Base-by-base conservation (phyloP, 2,888 invertebrate genomes). In the Clitarchus hookeri region DNA sequence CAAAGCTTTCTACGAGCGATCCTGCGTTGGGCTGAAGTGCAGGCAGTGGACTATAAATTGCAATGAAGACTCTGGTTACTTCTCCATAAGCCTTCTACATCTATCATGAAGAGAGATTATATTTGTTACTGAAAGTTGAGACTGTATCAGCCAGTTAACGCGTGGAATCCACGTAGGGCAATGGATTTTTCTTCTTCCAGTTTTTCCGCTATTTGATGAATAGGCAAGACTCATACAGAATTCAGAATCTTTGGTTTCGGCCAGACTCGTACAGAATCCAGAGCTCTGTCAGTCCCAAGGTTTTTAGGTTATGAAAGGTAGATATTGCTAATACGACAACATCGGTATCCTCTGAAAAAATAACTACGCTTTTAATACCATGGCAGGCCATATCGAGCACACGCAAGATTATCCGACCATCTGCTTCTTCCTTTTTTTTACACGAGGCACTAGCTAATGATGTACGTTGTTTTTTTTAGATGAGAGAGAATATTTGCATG, bases 121-220 rank as follows among this genome's bases (percentile, higher is more conserved):
- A 44, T 85, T 85, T 25, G 8, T 9, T 23, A 25, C 80, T n/a
- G n/a, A 86, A 86, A 44, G 80, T 36, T 25, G 85, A 86, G 13
- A 48, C 83, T 53, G 53, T 48, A 36, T 85, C 86, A 86, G 0
- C 85, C 85, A 11, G 80, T 85, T 44, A 86, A 86, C 6, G 83
- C 86, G 26, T 86, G 83, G 48, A 83, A 83, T 19, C 83, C 85
- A 13, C 83, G 53, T 6, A 86, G 23, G 44, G 85, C 85, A 85
- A 26, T 27, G 26, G 85, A 13, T 65, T 80, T 85, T 44, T 82
- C 25, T 27, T 44, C 53, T 19, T 77, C 85, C 36, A 86, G 26
- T 26, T 26, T 26, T 26, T 83, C n/a, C 13, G 85, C 86, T 8
- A 86, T 85, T n/a, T 25, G 23, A 54, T 85, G 86, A 48, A 85